These are phyloP conservation scores for Drosophila tanythrix DNA, from an alignment of 2,888 invertebrate genomes.

Conservation along the genomic window DNA sequence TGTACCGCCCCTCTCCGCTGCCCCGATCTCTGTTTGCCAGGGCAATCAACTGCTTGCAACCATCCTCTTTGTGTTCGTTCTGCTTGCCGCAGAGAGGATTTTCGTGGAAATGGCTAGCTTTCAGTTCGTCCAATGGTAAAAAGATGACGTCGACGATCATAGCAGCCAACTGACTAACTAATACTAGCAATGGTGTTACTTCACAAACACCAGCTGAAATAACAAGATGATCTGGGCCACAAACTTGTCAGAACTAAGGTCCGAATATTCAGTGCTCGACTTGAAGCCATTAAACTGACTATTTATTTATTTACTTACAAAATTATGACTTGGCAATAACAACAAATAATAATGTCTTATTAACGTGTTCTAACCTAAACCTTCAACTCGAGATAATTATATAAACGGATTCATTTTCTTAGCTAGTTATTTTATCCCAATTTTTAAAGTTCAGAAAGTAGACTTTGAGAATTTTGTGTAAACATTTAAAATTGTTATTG, in stretches of 20 bases:
- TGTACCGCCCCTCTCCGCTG: constrained; percentile 24
- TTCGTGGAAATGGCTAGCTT: constrained; percentile 70
- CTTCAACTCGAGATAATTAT: neutral
- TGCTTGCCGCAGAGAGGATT: constrained; percentile 48
- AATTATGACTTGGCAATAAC: neutral
- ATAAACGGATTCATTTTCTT: neutral
- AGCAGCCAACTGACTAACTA: constrained; percentile 23
- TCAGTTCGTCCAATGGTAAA: constrained; percentile 45
- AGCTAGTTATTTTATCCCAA: neutral
- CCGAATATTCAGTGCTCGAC: neutral
- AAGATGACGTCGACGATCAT: constrained; percentile 22
- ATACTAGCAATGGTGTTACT: constrained; percentile 61
- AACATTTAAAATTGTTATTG: too few relatives aligned
- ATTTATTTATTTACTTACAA: neutral
- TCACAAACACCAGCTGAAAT: constrained; percentile 54
- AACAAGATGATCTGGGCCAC: constrained; percentile 10
- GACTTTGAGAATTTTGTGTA: neutral
- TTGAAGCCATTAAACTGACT: neutral
- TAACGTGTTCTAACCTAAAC: neutral
- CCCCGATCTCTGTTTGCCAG: constrained; percentile 46
- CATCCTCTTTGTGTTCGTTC: constrained; percentile 35
- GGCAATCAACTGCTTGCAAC: constrained; percentile 63
- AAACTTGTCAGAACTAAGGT: constrained; percentile 2
- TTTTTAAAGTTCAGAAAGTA: neutral
- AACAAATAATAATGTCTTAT: neutral